Conservation (phyloP, 30 jellyfish, hydroid and myxozoan species). For the Hydra vulgaris region DNA sequence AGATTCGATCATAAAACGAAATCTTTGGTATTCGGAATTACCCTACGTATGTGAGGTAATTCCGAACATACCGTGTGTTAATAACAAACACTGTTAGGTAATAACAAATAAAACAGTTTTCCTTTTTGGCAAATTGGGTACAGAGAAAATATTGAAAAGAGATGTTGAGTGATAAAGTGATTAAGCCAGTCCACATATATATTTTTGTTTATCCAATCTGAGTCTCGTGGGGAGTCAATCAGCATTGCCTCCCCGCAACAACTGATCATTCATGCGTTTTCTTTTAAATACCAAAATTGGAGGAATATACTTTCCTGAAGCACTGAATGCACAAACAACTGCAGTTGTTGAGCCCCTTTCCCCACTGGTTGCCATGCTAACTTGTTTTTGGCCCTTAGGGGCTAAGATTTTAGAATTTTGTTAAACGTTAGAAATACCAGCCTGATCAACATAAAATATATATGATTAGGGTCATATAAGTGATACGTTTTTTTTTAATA, state of each 20-base stretch:
- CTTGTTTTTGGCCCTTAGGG: not conserved
- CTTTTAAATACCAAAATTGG: not conserved
- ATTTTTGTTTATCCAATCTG: not conserved
- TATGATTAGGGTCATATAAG: not conserved
- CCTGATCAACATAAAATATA: not conserved
- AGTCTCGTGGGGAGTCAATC: not conserved
- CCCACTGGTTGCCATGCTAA: not conserved
- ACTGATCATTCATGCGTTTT: not conserved
- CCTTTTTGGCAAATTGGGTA: too few species aligned
- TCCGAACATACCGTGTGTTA: too few species aligned
- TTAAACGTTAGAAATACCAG: not conserved
- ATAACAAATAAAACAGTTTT: too few species aligned
- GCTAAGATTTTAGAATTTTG: not conserved
- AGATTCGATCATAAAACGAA: too few species aligned
- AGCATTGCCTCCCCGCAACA: not conserved
- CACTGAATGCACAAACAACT: slow-evolving; percentile 27
- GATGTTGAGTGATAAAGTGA: not conserved
- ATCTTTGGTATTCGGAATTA: too few species aligned
- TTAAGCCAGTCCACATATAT: not conserved
- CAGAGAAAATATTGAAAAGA: too few species aligned
- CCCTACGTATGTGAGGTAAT: too few species aligned
- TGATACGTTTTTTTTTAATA: too few species aligned
- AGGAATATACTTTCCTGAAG: slow-evolving; percentile 5
- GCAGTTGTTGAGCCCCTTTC: slow-evolving; percentile 21
- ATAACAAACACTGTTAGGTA: too few species aligned